Conservation (phyloP, 2,113 vertebrate genomes). For the Egretta garzetta region DNA sequence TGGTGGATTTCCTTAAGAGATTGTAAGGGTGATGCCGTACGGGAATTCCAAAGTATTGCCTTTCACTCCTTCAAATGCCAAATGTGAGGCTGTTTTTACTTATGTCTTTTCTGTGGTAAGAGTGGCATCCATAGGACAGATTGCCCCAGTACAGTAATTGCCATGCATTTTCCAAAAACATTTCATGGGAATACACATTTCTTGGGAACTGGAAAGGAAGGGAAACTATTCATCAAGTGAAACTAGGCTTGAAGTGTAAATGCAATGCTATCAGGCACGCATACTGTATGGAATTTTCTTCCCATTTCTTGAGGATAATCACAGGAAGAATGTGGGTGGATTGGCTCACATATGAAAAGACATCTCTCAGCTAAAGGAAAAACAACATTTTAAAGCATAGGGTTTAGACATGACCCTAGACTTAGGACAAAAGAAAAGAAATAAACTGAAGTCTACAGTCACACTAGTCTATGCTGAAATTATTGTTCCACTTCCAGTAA, state of each 20-base stretch:
- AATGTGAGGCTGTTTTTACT: conserved; percentile 6
- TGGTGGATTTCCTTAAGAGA: conserved; percentile 47
- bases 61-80: conserved; percentile 53
- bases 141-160: not conserved
- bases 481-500: not conserved
- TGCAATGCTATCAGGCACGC: not conserved
- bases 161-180: not conserved
- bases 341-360: conserved; percentile 15
- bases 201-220: conserved; percentile 10
- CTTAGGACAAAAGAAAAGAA: not conserved
- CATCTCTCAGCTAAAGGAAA: not conserved
- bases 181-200: not conserved
- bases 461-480: not conserved
- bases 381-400: not conserved
- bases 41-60: conserved; percentile 26
- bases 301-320: conserved; percentile 31
- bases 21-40: not conserved
- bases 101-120: not conserved
- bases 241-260: not conserved
- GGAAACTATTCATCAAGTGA: conserved; percentile 27
- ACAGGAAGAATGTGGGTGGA: conserved; percentile 11
- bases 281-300: conserved; percentile 10
- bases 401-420: not conserved
- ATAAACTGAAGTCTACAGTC: not conserved
- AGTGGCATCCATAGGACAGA: not conserved